These are phyloP conservation scores for Chitala chitala DNA, from an alignment of 2,113 vertebrate species.

Conservation along the genomic window DNA sequence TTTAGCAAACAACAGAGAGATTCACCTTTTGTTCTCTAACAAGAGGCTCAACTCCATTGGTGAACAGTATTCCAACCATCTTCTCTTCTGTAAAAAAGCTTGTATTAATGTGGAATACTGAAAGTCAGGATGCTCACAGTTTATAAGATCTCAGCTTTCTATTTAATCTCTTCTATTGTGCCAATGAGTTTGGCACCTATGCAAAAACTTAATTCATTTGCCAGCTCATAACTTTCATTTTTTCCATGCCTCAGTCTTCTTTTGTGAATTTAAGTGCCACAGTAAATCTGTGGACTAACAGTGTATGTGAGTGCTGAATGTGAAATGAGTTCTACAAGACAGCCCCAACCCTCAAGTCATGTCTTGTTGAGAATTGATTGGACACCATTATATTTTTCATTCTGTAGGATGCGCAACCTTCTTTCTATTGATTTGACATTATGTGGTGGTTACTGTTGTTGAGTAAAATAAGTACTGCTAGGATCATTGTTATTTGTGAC, in stretches of 20 bases:
- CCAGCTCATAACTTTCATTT: neutral
- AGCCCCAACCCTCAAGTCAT: neutral
- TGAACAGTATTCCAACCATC: neutral
- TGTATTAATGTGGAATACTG: neutral
- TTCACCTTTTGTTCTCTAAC: too few relatives aligned
- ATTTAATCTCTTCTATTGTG: neutral
- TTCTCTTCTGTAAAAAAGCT: neutral
- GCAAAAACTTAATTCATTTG: neutral
- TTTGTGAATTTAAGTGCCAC: neutral
- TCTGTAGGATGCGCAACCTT: neutral
- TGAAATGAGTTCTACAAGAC: neutral
- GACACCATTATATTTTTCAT: constrained; percentile 16
- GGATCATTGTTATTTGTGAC: neutral
- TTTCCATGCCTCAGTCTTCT: neutral
- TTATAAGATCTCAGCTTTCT: neutral
- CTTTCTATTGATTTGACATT: constrained; percentile 22
- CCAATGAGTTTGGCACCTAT: neutral
- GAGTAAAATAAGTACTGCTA: neutral
- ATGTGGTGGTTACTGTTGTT: neutral
- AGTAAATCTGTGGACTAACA: constrained; percentile 6
- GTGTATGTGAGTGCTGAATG: neutral
- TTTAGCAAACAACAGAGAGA: too few relatives aligned
- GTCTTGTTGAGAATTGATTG: neutral
- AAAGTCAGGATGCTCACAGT: neutral
- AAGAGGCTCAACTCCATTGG: neutral